Percentiles rank a stretch among this genome's conserved stretches.
Conservation (phyloP, 35 echinoderm and acorn worm genomes). For the Ophioderma brevispina region DNA sequence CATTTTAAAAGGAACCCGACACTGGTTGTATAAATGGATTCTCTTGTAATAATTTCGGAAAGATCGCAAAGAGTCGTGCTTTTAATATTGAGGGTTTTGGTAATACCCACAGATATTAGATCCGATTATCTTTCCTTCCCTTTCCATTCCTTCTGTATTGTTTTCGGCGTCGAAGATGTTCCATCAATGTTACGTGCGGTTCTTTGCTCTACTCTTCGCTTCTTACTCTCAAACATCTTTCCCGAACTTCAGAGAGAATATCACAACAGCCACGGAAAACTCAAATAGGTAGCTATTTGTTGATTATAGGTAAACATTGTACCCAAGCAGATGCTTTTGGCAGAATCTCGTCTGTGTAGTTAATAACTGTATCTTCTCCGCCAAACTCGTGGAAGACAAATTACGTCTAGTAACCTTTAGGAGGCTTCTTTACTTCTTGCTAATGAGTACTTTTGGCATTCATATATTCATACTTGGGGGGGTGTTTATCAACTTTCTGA, state of each 20-base stretch:
- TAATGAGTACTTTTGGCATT: background rate
- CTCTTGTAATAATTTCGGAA: background rate
- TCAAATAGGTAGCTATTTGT: background rate
- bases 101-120: background rate
- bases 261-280: conserved; percentile 32
- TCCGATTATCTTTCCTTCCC: background rate
- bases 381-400: conserved; percentile 1
- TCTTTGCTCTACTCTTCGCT: background rate
- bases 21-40: background rate
- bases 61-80: background rate
- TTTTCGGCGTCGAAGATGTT: background rate
- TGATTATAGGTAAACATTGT: background rate
- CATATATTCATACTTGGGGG: background rate
- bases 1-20: background rate
- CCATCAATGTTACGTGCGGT: background rate
- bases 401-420: background rate
- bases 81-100: background rate
- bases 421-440: background rate
- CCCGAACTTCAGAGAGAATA: background rate
- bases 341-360: background rate
- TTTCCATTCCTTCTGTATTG: background rate
- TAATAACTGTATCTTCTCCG: background rate
- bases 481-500: background rate
- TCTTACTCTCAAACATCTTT: too few relatives aligned
- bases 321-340: background rate